These are phyloP conservation scores for Corythucha ciliata DNA, from an alignment of 2,888 invertebrate genomes.

Conservation along the genomic window DNA sequence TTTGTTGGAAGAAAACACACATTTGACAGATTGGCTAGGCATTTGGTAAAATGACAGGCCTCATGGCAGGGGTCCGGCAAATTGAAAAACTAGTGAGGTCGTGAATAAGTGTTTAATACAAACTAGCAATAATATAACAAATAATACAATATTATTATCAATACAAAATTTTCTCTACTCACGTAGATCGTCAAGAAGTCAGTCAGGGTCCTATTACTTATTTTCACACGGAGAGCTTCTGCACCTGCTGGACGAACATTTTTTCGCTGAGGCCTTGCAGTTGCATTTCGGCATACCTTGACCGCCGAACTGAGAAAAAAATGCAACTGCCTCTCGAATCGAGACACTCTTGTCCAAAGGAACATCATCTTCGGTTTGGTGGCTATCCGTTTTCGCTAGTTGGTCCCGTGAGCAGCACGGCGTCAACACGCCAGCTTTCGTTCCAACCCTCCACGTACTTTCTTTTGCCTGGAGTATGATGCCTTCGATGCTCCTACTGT, in stretches of 20 bases:
- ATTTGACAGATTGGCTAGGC: too few species aligned
- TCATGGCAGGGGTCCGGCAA: too few species aligned
- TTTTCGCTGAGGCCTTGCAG: slow-evolving; percentile 16
- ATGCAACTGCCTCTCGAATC: slow-evolving; percentile 15
- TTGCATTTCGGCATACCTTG: slow-evolving; percentile 16
- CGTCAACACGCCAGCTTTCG: slow-evolving; percentile 2
- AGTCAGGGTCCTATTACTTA: too few species aligned
- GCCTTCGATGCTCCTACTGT: neutral
- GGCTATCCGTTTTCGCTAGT: slow-evolving; percentile 4
- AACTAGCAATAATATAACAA: too few species aligned
- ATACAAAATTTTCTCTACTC: too few species aligned
- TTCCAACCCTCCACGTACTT: slow-evolving; percentile 1
- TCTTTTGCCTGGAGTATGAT: neutral
- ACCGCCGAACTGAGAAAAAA: slow-evolving; percentile 11
- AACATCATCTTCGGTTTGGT: slow-evolving; percentile 4
- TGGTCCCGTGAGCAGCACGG: neutral
- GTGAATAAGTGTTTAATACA: too few species aligned
- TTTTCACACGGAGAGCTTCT: too few species aligned
- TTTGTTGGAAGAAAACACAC: too few species aligned
- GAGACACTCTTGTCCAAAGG: slow-evolving; percentile 12
- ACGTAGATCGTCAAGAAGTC: too few species aligned
- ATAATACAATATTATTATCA: too few species aligned
- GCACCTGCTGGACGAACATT: slow-evolving; percentile 20
- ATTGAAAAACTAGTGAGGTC: too few species aligned
- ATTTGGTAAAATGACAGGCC: too few species aligned